Conservation (phyloP, 2,888 invertebrate species). For the Harpagoxenus sublaevis region DNA sequence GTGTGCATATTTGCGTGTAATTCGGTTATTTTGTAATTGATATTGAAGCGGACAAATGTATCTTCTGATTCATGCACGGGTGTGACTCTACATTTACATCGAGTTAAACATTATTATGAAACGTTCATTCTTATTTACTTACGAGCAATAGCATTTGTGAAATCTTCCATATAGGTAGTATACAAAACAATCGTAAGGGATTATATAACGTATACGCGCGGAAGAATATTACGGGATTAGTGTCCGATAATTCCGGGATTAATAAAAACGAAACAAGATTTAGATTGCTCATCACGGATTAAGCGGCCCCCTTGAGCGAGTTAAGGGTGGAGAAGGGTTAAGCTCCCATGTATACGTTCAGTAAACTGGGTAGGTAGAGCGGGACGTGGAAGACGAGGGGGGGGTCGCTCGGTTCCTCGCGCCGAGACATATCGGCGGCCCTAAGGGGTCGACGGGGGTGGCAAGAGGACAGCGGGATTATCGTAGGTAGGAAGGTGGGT, state of each 20-base stretch:
- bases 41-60: neutral
- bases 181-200: neutral
- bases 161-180: neutral
- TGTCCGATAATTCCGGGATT: neutral
- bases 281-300: constrained; percentile 33
- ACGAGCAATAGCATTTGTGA: neutral
- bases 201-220: neutral
- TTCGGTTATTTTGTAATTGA: neutral
- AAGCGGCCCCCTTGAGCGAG: neutral
- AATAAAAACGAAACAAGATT: constrained; percentile 34
- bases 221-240: neutral
- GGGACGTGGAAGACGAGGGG: neutral
- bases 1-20: neutral
- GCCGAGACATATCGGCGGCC: constrained; percentile 7
- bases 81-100: neutral
- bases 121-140: neutral
- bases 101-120: neutral
- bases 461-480: constrained; percentile 46
- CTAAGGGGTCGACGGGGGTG: neutral
- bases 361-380: neutral
- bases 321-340: constrained; percentile 19
- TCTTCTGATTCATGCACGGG: neutral
- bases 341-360: neutral
- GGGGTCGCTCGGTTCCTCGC: neutral
- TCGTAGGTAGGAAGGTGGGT: constrained; percentile 42